Conservation (phyloP, 2,113 vertebrate species). For the Sapajus apella region DNA sequence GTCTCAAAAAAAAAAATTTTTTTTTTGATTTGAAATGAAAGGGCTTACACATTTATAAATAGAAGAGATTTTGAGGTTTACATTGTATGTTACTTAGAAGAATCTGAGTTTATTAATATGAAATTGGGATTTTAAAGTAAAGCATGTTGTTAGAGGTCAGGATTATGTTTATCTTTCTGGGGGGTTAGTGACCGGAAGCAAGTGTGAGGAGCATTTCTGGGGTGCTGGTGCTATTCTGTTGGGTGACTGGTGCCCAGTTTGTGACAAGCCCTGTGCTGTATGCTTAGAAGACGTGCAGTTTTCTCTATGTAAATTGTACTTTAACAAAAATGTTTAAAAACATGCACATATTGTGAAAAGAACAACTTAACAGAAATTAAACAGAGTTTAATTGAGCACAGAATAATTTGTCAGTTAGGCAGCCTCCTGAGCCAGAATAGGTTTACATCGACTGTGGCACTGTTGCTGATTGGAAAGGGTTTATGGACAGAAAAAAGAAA, state of each 20-base stretch:
- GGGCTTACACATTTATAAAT: not conserved
- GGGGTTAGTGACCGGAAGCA: not conserved
- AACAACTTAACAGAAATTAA: not conserved
- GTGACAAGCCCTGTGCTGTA: not conserved
- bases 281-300: not conserved
- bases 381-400: not conserved
- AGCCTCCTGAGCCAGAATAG: not conserved
- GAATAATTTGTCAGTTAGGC: not conserved
- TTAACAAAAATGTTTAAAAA: not conserved
- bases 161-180: not conserved
- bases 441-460: not conserved
- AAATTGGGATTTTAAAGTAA: slow-evolving; percentile 17
- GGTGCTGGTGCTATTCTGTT: not conserved
- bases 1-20: too few species aligned
- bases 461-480: not conserved
- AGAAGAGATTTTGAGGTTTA: not conserved
- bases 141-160: not conserved
- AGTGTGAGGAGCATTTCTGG: not conserved
- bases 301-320: not conserved
- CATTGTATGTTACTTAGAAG: not conserved
- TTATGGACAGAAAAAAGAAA: not conserved
- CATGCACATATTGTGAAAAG: not conserved
- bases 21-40: not conserved
- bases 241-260: not conserved
- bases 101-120: not conserved